phyloP scores from a whole-genome alignment of 2,888 invertebrate genomes.

The Euzophera pinguis region DNA sequence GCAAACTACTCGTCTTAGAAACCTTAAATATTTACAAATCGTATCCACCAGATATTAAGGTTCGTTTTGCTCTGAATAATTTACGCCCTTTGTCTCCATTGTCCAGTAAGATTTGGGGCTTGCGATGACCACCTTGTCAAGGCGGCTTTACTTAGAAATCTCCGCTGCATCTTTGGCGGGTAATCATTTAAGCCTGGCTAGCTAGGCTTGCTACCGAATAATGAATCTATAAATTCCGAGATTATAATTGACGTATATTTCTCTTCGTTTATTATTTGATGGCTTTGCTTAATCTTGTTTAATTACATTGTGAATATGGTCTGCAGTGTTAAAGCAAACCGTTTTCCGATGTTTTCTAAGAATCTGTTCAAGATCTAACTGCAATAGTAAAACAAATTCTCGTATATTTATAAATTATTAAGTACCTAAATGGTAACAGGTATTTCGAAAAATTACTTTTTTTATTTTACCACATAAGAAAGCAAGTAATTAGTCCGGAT shows the following conservation, averaged over 20 bases:
- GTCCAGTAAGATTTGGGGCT: constrained; percentile 71
- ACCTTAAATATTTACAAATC: constrained; percentile 72
- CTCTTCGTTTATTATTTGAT: constrained; percentile 7
- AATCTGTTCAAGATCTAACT: too few species aligned
- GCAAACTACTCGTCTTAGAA: constrained; percentile 74
- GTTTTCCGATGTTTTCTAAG: too few species aligned
- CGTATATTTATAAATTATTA: too few species aligned
- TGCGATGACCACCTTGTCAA: constrained; percentile 79
- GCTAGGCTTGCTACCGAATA: constrained; percentile 47
- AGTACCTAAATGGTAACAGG: too few species aligned
- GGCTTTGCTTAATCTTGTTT: constrained; percentile 2
- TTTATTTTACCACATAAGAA: neutral
- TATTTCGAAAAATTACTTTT: too few species aligned
- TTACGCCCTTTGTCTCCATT: constrained; percentile 75
- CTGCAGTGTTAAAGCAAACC: neutral
- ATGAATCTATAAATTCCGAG: constrained; percentile 64
- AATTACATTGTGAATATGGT: neutral
- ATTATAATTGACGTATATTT: constrained; percentile 26
- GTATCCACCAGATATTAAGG: constrained; percentile 61
- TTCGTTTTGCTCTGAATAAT: constrained; percentile 71
- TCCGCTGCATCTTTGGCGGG: constrained; percentile 74
- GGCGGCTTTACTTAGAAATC: constrained; percentile 70
- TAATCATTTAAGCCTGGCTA: constrained; percentile 69
- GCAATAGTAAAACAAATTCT: too few species aligned
- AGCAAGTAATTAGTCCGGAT: constrained; percentile 5